These are phyloP conservation scores for Chorisops tibialis DNA, from an alignment of 2,888 invertebrate genomes.

Conservation along the genomic window DNA sequence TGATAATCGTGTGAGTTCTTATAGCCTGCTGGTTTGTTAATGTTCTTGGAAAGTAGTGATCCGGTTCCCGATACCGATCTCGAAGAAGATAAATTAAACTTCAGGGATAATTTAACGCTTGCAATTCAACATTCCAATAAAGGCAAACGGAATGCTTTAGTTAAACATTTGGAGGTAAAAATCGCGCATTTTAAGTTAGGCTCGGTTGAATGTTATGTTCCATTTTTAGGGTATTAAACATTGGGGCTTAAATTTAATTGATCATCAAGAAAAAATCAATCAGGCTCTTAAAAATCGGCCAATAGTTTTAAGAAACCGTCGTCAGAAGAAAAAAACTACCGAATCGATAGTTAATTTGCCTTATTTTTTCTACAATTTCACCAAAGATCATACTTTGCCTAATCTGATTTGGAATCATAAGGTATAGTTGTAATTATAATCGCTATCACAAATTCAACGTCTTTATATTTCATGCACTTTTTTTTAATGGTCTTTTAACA, in stretches of 20 bases:
- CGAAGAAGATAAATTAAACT: conserved; percentile 68
- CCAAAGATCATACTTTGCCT: conserved; percentile 88
- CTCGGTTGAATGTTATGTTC: background rate
- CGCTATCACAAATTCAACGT: conserved; percentile 3
- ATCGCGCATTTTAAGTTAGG: background rate
- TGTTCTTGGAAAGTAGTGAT: conserved; percentile 84
- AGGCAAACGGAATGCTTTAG: conserved; percentile 69
- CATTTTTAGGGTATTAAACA: conserved; percentile 55
- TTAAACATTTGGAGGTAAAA: conserved; percentile 79
- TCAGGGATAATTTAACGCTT: conserved; percentile 91
- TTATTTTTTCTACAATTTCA: conserved; percentile 93
- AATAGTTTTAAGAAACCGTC: conserved; percentile 83
- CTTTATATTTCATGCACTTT: background rate
- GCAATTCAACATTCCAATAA: conserved; percentile 77
- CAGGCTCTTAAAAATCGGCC: conserved; percentile 64
- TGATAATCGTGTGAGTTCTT: conserved; percentile 11
- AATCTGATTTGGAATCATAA: conserved; percentile 99
- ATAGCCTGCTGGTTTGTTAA: conserved; percentile 87
- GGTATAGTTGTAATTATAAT: conserved; percentile 52
- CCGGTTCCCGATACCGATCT: conserved; percentile 71
- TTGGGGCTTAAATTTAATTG: conserved; percentile 60
- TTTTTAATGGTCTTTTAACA: conserved; percentile 49
- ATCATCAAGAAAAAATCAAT: conserved; percentile 48
- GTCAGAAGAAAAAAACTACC: conserved; percentile 57
- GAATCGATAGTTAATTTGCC: conserved; percentile 56